Evolutionary conservation across 1,140 invertebrate genomes (phyloP).

Genomic region (Phthorimaea operculella): DNA sequence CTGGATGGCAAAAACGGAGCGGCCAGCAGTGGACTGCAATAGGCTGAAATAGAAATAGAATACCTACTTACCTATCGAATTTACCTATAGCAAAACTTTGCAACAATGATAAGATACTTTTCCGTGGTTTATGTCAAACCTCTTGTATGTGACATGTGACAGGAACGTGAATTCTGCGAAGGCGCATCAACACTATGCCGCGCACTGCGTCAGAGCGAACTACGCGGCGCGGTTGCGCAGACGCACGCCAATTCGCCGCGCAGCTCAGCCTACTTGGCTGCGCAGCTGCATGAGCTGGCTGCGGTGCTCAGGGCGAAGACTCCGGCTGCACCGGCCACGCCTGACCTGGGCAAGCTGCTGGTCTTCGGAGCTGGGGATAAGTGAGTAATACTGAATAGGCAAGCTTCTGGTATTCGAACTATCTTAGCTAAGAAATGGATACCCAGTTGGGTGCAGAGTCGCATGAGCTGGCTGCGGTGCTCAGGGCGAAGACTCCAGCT

Average conservation of each 20-base stretch:
- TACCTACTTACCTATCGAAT: too few relatives aligned
- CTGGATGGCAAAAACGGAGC: too few relatives aligned
- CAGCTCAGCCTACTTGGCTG: slow-evolving; percentile 78
- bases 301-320: slow-evolving; percentile 41
- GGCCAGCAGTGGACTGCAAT: too few relatives aligned
- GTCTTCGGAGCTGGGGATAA: slow-evolving; percentile 69
- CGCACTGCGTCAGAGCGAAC: slow-evolving; percentile 70
- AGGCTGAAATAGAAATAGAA: too few relatives aligned
- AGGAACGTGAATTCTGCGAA: slow-evolving; percentile 81
- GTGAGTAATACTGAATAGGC: too few relatives aligned
- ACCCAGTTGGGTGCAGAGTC: slow-evolving; percentile 79
- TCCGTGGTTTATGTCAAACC: too few relatives aligned
- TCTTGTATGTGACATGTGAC: slow-evolving; percentile 5
- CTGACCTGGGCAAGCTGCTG: slow-evolving; percentile 52
- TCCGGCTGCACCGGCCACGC: slow-evolving; percentile 45
- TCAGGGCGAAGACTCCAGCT: slow-evolving; percentile 41
- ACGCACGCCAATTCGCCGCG: slow-evolving; percentile 80
- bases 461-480: slow-evolving; percentile 49
- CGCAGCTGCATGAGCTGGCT: slow-evolving; percentile 68
- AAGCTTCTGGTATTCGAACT: too few relatives aligned
- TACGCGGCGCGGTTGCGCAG: slow-evolving; percentile 78
- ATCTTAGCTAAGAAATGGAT: too few relatives aligned
- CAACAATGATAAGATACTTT: too few relatives aligned
- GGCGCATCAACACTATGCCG: slow-evolving; percentile 78
- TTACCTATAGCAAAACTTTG: too few relatives aligned